Conservation (phyloP, 2,888 invertebrate species). For the Brenthis hecate region DNA sequence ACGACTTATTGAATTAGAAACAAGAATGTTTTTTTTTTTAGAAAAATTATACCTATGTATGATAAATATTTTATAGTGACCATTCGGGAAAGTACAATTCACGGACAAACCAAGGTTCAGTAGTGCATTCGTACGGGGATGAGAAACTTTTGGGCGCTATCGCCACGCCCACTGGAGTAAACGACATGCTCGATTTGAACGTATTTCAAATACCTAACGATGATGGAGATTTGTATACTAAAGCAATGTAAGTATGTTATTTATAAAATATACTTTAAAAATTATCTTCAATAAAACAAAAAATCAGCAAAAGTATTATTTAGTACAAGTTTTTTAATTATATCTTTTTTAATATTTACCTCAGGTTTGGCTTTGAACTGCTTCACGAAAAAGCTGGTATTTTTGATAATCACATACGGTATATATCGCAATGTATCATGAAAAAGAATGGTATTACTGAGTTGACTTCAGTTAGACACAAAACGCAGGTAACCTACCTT, state of each 20-base stretch:
- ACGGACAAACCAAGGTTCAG: constrained; percentile 82
- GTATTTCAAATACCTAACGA: constrained; percentile 78
- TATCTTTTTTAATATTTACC: background rate
- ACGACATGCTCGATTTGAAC: constrained; percentile 55
- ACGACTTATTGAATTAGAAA: background rate
- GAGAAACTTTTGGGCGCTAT: constrained; percentile 72
- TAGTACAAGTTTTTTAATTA: too few relatives aligned
- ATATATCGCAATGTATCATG: constrained; percentile 73
- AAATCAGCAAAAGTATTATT: too few relatives aligned
- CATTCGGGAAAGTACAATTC: constrained; percentile 68
- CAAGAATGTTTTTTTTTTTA: background rate
- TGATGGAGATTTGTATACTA: constrained; percentile 70
- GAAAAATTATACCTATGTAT: background rate
- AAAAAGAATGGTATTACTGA: constrained; percentile 69
- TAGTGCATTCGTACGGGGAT: constrained; percentile 83
- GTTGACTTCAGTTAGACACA: constrained; percentile 66
- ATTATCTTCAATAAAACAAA: too few relatives aligned
- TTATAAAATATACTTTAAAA: too few relatives aligned
- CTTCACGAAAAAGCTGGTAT: constrained; percentile 73
- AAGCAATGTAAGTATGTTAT: constrained; percentile 71
- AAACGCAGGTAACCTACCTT: constrained; percentile 64
- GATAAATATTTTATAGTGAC: constrained; percentile 57
- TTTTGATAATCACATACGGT: constrained; percentile 71
- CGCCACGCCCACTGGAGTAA: constrained; percentile 50
- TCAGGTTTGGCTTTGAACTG: constrained; percentile 76